These are phyloP conservation scores for Xestia xanthographa DNA, from an alignment of 2,888 invertebrate species.

Conservation along the genomic window DNA sequence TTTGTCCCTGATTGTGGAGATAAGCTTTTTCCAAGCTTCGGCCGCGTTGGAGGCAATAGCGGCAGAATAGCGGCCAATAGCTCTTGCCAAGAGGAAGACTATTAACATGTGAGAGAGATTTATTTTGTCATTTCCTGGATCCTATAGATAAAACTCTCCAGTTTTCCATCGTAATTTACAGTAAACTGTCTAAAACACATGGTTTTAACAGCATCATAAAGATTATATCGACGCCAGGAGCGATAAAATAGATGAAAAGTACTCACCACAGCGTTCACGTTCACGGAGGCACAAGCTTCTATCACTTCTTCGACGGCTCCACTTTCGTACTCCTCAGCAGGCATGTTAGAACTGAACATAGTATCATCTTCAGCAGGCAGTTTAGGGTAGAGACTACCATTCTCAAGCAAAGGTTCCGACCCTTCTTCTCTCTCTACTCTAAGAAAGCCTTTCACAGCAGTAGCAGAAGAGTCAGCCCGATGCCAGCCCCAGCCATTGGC, in stretches of 20 bases:
- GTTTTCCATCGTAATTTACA: slow-evolving; percentile 16
- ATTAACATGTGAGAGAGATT: slow-evolving; percentile 31
- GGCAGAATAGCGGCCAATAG: slow-evolving; percentile 71
- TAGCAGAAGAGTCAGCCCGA: slow-evolving; percentile 76
- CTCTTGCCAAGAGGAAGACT: slow-evolving; percentile 51
- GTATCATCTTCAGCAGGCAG: slow-evolving; percentile 84
- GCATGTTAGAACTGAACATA: slow-evolving; percentile 78
- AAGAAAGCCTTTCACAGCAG: slow-evolving; percentile 83
- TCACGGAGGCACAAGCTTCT: slow-evolving; percentile 84
- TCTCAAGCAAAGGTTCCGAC: slow-evolving; percentile 77
- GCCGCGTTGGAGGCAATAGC: slow-evolving; percentile 70
- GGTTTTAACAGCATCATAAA: slow-evolving; percentile 48
- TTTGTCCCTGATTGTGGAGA: slow-evolving; percentile 83
- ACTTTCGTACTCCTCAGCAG: slow-evolving; percentile 85
- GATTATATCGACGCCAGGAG: slow-evolving; percentile 25
- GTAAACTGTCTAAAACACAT: slow-evolving; percentile 33
- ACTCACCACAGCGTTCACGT: slow-evolving; percentile 87
- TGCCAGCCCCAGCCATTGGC: slow-evolving; percentile 89
- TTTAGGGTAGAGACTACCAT: slow-evolving; percentile 82
- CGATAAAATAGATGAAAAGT: slow-evolving; percentile 41
- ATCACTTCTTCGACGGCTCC: slow-evolving; percentile 86
- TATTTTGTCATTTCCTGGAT: slow-evolving; percentile 40
- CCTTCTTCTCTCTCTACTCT: slow-evolving; percentile 81
- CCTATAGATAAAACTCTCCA: slow-evolving; percentile 43
- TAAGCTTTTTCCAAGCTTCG: slow-evolving; percentile 78